Conservation (phyloP, 1,140 invertebrate species). For the Neoseiulus cucumeris region DNA sequence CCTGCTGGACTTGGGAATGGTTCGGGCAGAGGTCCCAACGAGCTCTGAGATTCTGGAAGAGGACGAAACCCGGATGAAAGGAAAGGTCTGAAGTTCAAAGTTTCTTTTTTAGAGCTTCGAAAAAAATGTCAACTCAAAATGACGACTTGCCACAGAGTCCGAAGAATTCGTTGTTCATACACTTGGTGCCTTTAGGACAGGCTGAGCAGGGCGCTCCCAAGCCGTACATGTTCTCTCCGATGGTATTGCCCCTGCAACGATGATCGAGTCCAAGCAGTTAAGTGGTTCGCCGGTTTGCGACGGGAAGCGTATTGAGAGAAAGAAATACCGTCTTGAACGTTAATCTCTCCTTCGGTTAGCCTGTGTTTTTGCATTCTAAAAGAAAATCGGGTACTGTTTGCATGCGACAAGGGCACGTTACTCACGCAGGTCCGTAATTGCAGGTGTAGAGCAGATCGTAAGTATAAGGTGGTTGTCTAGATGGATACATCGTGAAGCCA, state of each 20-base stretch:
- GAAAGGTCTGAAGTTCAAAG: not conserved
- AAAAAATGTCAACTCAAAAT: not conserved
- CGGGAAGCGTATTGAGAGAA: too few relatives aligned
- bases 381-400: too few relatives aligned
- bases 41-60: not conserved
- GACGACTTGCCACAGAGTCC: not conserved
- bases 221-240: not conserved
- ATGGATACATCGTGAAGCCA: slow-evolving; percentile 16
- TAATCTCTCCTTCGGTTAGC: too few relatives aligned
- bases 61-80: not conserved
- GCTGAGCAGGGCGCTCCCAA: not conserved
- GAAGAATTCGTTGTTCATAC: slow-evolving; percentile 4
- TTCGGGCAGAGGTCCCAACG: not conserved
- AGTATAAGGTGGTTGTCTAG: not conserved
- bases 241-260: not conserved
- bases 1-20: not conserved
- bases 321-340: too few relatives aligned
- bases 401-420: not conserved
- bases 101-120: not conserved
- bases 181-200: not conserved
- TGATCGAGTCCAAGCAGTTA: too few relatives aligned
- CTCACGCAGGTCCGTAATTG: slow-evolving; percentile 21
- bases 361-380: too few relatives aligned
- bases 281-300: too few relatives aligned
- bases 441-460: slow-evolving; percentile 19